Conservation (phyloP, 2,888 invertebrate genomes). For the Boloria euphrosyne region DNA sequence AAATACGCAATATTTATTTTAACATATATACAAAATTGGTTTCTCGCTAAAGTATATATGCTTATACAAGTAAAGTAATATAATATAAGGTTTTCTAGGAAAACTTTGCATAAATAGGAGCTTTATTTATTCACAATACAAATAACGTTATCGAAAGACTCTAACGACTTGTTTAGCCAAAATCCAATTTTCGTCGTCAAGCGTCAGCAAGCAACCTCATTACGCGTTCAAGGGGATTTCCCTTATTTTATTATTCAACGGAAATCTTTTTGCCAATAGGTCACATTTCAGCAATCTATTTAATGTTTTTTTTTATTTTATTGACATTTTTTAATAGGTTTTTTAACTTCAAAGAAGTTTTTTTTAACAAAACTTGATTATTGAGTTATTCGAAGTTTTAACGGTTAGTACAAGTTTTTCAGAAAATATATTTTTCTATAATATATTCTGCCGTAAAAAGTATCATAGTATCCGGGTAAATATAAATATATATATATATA, state of each 20-base stretch:
- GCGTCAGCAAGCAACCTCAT: slow-evolving; percentile 48
- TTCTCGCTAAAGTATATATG: too few species aligned
- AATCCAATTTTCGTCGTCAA: slow-evolving; percentile 65
- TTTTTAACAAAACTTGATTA: too few species aligned
- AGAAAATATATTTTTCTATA: too few species aligned
- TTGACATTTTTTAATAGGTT: background rate
- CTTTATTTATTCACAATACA: slow-evolving; percentile 3
- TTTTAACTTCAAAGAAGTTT: too few species aligned
- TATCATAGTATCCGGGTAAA: too few species aligned
- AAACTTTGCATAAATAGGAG: slow-evolving; percentile 26
- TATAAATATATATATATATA: too few species aligned
- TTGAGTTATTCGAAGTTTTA: too few species aligned
- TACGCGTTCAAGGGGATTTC: slow-evolving; percentile 42
- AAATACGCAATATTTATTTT: too few species aligned
- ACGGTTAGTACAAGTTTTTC: too few species aligned
- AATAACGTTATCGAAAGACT: slow-evolving; percentile 26
- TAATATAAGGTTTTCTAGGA: background rate
- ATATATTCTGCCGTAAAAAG: background rate
- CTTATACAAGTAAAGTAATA: background rate
- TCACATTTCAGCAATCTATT: slow-evolving; percentile 36
- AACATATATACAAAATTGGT: too few species aligned
- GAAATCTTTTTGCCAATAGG: slow-evolving; percentile 43
- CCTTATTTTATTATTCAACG: slow-evolving; percentile 34
- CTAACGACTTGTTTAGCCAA: slow-evolving; percentile 67
- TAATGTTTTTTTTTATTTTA: slow-evolving; percentile 28